These are phyloP conservation scores for Galerucella nymphaeae DNA, from an alignment of 2,888 invertebrate genomes.

Conservation along the genomic window DNA sequence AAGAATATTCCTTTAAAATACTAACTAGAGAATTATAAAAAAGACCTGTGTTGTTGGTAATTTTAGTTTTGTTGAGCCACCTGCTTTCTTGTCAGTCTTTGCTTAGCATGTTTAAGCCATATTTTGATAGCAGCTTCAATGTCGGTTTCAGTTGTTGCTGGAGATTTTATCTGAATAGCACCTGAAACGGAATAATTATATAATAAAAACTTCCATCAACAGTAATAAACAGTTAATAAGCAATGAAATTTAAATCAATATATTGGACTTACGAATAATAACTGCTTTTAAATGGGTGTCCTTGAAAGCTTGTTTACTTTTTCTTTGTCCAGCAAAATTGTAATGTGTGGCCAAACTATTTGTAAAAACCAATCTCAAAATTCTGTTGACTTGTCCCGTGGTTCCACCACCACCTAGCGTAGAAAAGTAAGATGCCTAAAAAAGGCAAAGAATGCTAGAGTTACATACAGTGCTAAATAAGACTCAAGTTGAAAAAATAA, in stretches of 20 bases:
- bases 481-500: too few relatives aligned
- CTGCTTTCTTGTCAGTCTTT: too few relatives aligned
- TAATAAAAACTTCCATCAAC: neutral
- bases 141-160: neutral
- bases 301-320: too few relatives aligned
- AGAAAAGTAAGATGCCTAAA: constrained; percentile 1
- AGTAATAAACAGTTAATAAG: neutral
- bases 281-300: neutral
- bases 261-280: neutral
- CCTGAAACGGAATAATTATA: too few relatives aligned
- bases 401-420: constrained; percentile 1
- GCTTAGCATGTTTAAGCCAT: too few relatives aligned
- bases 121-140: too few relatives aligned
- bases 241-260: neutral
- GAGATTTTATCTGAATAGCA: neutral
- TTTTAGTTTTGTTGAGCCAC: too few relatives aligned
- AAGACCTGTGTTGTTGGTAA: too few relatives aligned
- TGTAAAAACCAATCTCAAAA: neutral
- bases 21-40: too few relatives aligned
- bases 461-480: too few relatives aligned
- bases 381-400: neutral
- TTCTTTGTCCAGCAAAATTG: neutral
- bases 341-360: constrained; percentile 2
- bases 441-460: too few relatives aligned
- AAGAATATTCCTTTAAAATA: too few relatives aligned